These are phyloP conservation scores for Pelecanoides urinatrix DNA, from an alignment of 2,113 vertebrate genomes.

Conservation along the genomic window DNA sequence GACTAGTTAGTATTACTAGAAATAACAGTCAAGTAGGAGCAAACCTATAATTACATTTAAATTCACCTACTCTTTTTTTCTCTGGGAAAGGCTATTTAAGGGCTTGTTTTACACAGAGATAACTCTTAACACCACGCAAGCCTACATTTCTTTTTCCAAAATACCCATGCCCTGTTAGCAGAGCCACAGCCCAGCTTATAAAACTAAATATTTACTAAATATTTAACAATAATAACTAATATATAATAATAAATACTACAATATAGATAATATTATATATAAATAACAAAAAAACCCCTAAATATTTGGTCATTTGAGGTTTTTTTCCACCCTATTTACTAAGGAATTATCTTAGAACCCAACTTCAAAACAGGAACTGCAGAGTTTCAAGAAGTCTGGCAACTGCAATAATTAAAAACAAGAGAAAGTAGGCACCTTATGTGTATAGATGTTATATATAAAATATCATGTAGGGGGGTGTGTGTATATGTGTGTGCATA, in stretches of 20 bases:
- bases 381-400: background rate
- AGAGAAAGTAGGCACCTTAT: background rate
- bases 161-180: background rate
- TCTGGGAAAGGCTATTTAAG: background rate
- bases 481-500: rapidly evolving
- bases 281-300: too few relatives aligned
- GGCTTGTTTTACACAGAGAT: background rate
- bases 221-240: background rate
- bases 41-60: background rate
- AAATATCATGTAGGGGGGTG: background rate
- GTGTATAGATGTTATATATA: background rate
- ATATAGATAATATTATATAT: too few relatives aligned
- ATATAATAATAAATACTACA: too few relatives aligned
- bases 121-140: background rate
- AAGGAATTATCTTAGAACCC: background rate
- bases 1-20: background rate
- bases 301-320: background rate
- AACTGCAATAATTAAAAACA: background rate
- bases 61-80: background rate
- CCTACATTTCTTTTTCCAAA: background rate
- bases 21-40: background rate
- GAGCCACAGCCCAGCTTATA: background rate
- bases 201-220: background rate
- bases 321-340: background rate
- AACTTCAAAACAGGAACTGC: background rate